phyloP scores from a whole-genome alignment of 2,113 vertebrate genomes.

The Cryptoleucopteryx plumbea region DNA sequence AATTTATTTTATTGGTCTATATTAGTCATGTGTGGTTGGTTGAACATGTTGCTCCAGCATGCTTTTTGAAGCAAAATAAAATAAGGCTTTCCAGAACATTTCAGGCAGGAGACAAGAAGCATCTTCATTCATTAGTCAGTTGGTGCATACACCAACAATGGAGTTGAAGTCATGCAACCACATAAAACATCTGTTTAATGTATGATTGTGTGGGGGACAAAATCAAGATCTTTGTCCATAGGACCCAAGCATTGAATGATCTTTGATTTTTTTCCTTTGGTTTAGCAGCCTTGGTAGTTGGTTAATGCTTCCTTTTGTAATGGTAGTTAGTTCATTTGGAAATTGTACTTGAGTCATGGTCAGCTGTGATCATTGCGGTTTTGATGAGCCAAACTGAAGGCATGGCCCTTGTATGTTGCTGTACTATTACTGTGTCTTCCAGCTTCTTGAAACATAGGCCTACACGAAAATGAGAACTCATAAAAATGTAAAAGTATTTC shows the following conservation, averaged over 20 bases:
- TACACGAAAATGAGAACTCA: background rate
- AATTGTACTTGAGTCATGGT: background rate
- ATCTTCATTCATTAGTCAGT: background rate
- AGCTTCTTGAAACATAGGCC: background rate
- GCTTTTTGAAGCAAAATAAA: background rate
- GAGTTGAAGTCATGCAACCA: background rate
- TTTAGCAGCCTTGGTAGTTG: background rate
- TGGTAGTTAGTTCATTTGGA: background rate
- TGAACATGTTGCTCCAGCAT: background rate
- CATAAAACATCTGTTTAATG: background rate
- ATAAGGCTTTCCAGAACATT: background rate
- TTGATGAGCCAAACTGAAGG: background rate
- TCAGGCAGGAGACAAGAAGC: background rate
- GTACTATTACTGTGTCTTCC: background rate
- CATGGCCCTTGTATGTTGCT: background rate
- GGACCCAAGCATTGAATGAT: background rate
- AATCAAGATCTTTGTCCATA: background rate
- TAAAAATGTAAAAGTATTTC: background rate
- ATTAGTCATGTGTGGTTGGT: background rate
- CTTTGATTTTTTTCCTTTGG: background rate
- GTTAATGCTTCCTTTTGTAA: background rate
- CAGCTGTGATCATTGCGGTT: background rate
- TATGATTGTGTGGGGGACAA: background rate
- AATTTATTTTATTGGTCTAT: background rate
- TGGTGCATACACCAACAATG: background rate